Base-by-base conservation (phyloP, 2,888 invertebrate species). In the Orthosia cruda region DNA sequence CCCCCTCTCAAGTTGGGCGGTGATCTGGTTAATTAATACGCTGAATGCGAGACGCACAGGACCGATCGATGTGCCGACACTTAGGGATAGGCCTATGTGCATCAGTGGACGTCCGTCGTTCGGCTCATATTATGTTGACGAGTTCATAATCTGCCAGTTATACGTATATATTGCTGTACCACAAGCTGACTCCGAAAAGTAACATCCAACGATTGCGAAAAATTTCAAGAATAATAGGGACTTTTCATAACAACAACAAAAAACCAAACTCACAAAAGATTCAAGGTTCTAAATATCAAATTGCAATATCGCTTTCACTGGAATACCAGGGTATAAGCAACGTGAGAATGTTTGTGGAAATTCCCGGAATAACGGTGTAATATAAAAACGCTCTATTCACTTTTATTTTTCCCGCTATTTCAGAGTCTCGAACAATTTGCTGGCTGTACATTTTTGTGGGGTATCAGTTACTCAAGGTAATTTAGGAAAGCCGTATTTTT, bases 321-420 rank as follows among this genome's bases (percentile, higher is more conserved):
- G 13, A 81, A 69, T 81, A 81, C 85, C 45, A 85, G 82, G 77
- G 18, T 47, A 26, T 40, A 49, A 81, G 83, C n/a, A 81, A 76
- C n/a, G 45, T 26, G 70, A 81, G 77, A 67, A 57, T 57, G 64
- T 81, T 64, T 71, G 49, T 65, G 23, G 16, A 72, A 64, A 69
- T 74, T 50, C 12, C 52, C 40, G 4, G 23, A 40, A 65, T 66
- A 55, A 74, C 62, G 62, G 45, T 81, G 70, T 61, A 68, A 71
- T 85, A 81, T 58, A 69, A 85, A 80, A 81, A 65, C 23, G 67
- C 12, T 70, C 16, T 62, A 70, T 81, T 85, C 55, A 47, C 45
- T 71, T 81, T 76, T 40, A 61, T 85, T 85, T 76, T 62, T 20
- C 26, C 18, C 12, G n/a, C 3, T 67, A 26, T 70, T 71, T 69